Evolutionary conservation across 1,140 invertebrate species (phyloP).

Genomic region (Augochlora pura): DNA sequence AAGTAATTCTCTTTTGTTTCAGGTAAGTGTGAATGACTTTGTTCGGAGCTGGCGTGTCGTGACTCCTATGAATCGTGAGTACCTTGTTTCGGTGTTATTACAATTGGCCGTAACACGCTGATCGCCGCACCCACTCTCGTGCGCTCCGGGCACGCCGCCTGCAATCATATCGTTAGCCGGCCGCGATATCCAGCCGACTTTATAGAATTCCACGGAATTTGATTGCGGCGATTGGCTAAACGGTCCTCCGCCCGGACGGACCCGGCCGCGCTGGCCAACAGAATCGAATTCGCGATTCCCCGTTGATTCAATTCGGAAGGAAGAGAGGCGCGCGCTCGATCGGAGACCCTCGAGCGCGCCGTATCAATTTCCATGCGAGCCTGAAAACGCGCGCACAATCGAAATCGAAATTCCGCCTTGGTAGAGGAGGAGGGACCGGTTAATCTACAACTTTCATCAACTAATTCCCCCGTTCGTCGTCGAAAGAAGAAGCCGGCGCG

Average conservation of each 20-base stretch:
- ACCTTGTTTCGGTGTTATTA: conserved; percentile 31
- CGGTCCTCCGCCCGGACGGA: too few species aligned
- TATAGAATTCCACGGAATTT: conserved; percentile 10
- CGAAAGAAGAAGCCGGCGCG: conserved; percentile 28
- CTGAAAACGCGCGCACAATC: neutral
- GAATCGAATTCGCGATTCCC: neutral
- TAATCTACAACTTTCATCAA: neutral
- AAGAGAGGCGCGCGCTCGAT: neutral
- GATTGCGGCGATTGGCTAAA: neutral
- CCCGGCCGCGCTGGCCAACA: too few species aligned
- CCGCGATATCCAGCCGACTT: neutral
- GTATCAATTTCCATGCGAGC: neutral
- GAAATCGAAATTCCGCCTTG: neutral
- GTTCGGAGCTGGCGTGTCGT: conserved; percentile 18
- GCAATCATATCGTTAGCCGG: conserved; percentile 21
- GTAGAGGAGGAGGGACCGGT: neutral
- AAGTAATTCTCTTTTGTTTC: conserved; percentile 62
- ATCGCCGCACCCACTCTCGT: conserved; percentile 31
- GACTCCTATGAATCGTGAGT: conserved; percentile 47
- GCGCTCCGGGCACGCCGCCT: neutral
- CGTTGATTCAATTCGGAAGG: neutral
- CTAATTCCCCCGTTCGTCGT: conserved; percentile 18
- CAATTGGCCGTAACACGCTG: conserved; percentile 37
- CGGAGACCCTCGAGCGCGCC: neutral
- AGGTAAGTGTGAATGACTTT: conserved; percentile 65